Evolutionary conservation across 2,797 vertebrate genomes (phyloP), one percentile per base, ranked within the genome.

Genomic region (Chromis chromis): DNA sequence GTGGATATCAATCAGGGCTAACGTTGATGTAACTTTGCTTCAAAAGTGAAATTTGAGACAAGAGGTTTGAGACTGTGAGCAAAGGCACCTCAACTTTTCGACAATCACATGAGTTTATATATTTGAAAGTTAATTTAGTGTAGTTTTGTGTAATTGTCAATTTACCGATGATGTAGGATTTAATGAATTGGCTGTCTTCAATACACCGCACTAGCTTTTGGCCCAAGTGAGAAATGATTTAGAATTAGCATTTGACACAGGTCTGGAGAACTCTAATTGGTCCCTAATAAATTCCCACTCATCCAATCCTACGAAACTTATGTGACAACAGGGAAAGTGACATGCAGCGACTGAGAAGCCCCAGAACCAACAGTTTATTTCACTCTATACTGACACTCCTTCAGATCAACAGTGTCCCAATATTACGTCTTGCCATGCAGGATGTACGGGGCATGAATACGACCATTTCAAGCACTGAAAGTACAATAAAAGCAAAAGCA

Each of bases 81-180:
- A 78, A 88, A 76, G 54, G 75, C 81, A 90, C 83, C 70, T 86
- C 69, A 82, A 79, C 62, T 52, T 86, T 87, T 77, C 86, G 91
- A 92, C 90, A 93, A 92, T 93, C 90, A 89, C 61, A 42, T 66
- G 48, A 82, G 74, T 85, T 71, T 70, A 79, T 81, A 65, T 88
- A 84, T 87, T 89, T 89, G 36, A 87, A 87, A 39, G 33, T 66
- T 82, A 65, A 77, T 83, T 87, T 79, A 52, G 56, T 76, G 42
- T 87, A 67, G 70, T 79, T 82, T 76, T 80, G 59, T 89, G 64
- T 70, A 89, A 87, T 83, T 81, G 79, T 85, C 73, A 68, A 64
- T 76, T 81, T 78, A 76, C 48, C 68, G 62, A 72, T 64, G 53
- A 71, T 78, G 21, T 83, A 81, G 24, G 28, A 76, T 66, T 76